These are phyloP conservation scores for Chamaetylas fuelleborni DNA, from an alignment of 2,113 vertebrate genomes.

Conservation along the genomic window DNA sequence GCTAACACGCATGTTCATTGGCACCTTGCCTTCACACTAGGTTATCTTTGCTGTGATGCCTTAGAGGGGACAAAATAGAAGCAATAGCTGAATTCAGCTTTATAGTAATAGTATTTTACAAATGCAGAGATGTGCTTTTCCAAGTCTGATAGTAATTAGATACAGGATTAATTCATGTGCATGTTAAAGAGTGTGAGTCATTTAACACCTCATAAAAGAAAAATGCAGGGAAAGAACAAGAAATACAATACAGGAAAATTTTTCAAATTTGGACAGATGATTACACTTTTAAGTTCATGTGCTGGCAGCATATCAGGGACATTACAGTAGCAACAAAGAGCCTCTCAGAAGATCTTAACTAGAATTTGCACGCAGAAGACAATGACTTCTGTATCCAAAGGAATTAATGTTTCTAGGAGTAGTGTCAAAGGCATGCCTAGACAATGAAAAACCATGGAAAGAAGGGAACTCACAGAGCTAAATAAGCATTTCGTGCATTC, in stretches of 20 bases:
- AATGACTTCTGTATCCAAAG: neutral
- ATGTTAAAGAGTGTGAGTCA: neutral
- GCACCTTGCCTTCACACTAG: neutral
- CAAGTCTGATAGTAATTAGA: neutral
- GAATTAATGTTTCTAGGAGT: neutral
- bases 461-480: neutral
- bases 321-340: neutral
- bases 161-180: neutral
- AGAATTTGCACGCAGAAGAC: neutral
- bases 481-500: neutral
- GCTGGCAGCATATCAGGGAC: neutral
- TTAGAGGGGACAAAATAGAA: neutral
- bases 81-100: neutral
- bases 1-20: neutral
- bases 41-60: neutral
- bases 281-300: neutral
- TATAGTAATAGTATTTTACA: neutral
- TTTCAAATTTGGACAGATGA: neutral
- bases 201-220: neutral
- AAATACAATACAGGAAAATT: neutral
- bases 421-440: neutral
- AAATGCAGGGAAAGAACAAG: rapidly evolving
- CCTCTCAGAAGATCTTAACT: neutral
- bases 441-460: neutral
- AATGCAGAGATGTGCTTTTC: neutral